Base-by-base conservation (phyloP, 2,113 vertebrate species). In the Australoheros scitulus region DNA sequence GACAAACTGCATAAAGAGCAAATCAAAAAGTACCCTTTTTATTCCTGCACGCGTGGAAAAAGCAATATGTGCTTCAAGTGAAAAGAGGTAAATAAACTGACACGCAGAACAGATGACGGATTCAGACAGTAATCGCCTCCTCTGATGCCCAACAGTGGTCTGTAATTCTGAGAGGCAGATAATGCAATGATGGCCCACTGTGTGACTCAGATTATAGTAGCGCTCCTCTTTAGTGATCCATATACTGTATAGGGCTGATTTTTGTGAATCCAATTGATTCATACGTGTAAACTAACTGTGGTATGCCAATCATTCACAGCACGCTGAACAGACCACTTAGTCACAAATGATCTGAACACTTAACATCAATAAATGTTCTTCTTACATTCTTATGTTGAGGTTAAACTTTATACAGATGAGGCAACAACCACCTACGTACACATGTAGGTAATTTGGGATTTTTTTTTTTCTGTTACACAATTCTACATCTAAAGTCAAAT, bases 131-230 rank as follows among this genome's bases (percentile, higher is more conserved):
- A 79, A 86, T 88, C 77, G 78, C 74, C 80, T 84, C 76, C 64
- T 50, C 57, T 85, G 65, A 77, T 85, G 81, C 29, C 63, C 72
- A 84, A 79, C 77, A 80, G 82, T 83, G 82, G 77, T 76, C 87
- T 79, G 77, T 72, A 58, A 86, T 90, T 85, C 72, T 76, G 43
- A 75, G 80, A 90, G 72, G 64, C 55, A 87, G 82, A 89, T 80
- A 61, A 86, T 75, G 84, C 74, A 87, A 70, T 43, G 80, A 61
- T 64, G 60, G 65, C 74, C 63, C 26, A 36, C 70, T 84, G 81
- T 55, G 74, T 17, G 41, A 60, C 76, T 79, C 61, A 81, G 79
- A 90, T 89, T 87, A 81, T 79, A 83, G 74, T 47, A 29, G 41
- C 26, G n/a, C 60, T 50, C 70, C 26, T 24, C 43, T 79, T 64